These are phyloP conservation scores for Megaptera novaeangliae DNA, from an alignment of 2,113 vertebrate species.

Conservation along the genomic window DNA sequence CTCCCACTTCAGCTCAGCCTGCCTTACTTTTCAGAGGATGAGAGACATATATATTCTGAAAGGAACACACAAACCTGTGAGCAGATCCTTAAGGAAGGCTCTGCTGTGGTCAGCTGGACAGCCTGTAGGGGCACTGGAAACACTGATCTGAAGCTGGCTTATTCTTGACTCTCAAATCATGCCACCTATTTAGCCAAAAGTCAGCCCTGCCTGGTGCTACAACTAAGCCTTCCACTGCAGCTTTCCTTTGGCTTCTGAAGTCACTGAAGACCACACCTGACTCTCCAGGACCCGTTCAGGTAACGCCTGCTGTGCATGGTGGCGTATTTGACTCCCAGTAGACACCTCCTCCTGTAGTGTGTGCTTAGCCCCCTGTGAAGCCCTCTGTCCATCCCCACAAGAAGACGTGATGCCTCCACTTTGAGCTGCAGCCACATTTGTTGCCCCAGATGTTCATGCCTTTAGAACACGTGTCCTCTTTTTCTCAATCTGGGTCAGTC, in stretches of 20 bases:
- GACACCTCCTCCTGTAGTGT: too few relatives aligned
- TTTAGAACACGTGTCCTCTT: not conserved
- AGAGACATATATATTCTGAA: not conserved
- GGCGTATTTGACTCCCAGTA: not conserved
- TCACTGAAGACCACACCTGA: not conserved
- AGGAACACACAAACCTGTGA: not conserved
- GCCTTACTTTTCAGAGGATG: not conserved
- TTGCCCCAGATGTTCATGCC: not conserved
- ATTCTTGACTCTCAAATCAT: not conserved
- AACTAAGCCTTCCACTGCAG: not conserved
- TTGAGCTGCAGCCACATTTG: too few relatives aligned
- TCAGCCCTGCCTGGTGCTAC: not conserved
- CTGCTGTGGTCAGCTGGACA: too few relatives aligned
- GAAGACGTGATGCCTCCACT: accelerated
- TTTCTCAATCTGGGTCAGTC: not conserved
- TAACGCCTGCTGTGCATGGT: not conserved
- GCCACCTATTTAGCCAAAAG: not conserved
- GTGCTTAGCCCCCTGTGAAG: not conserved
- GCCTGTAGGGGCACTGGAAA: not conserved
- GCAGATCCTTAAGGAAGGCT: not conserved
- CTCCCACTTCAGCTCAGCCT: not conserved
- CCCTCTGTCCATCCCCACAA: not conserved
- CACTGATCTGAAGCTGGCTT: not conserved
- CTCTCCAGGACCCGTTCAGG: not conserved
- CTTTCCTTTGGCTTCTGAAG: not conserved